Evolutionary conservation across 2,888 invertebrate species (phyloP).

Genomic region (Gymnoscelis rufifasciata): DNA sequence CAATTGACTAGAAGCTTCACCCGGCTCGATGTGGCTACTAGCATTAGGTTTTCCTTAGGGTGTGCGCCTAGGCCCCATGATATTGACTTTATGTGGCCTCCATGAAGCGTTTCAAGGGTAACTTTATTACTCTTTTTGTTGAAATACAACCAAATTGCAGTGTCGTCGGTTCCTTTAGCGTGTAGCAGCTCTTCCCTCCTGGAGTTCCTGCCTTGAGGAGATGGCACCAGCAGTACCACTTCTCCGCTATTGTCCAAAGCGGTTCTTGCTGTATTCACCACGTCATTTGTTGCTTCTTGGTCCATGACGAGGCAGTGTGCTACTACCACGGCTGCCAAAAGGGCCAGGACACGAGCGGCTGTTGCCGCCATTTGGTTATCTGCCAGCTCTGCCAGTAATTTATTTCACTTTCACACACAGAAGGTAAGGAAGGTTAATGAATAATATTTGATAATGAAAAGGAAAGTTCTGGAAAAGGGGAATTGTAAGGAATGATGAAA

Average conservation of each 20-base stretch:
- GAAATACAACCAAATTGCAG: constrained; percentile 56
- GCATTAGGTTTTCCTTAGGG: constrained; percentile 72
- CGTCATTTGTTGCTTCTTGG: constrained; percentile 58
- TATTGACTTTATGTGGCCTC: constrained; percentile 78
- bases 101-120: constrained; percentile 81
- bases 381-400: no score
- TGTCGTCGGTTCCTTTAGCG: constrained; percentile 52
- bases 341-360: no score
- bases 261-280: constrained; percentile 47
- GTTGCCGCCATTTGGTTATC: no score
- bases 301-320: no score
- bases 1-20: constrained; percentile 84
- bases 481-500: no score
- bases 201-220: constrained; percentile 46
- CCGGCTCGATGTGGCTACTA: constrained; percentile 79
- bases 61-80: constrained; percentile 81
- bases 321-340: no score
- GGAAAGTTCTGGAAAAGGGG: no score
- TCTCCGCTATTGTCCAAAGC: constrained; percentile 46
- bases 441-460: no score
- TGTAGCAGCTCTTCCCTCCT: constrained; percentile 58
- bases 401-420: no score
- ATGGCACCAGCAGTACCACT: constrained; percentile 53
- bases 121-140: constrained; percentile 71
- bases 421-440: no score